Conservation (phyloP, 2,113 vertebrate genomes). For the Lutjanus erythropterus region DNA sequence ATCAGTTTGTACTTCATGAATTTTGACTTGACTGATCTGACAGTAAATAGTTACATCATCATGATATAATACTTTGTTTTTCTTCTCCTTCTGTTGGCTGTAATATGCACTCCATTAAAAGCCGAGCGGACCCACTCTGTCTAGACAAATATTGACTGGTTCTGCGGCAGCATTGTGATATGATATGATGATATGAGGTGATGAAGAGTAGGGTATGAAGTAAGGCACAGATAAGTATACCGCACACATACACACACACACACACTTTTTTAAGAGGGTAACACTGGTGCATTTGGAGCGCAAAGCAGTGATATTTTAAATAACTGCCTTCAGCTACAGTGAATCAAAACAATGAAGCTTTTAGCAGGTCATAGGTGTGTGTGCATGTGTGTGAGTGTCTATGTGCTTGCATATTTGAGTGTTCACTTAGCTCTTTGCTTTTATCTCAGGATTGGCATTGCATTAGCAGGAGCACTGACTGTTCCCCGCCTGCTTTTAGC, state of each 20-base stretch:
- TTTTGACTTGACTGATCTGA: neutral
- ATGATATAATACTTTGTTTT: neutral
- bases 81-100: neutral
- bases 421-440: constrained; percentile 61
- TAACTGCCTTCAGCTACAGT: constrained; percentile 21
- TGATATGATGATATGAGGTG: neutral
- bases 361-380: constrained; percentile 58
- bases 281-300: neutral
- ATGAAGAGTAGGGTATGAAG: constrained; percentile 17
- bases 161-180: constrained; percentile 9
- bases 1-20: neutral
- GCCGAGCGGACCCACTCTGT: constrained; percentile 9
- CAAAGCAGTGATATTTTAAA: constrained; percentile 29
- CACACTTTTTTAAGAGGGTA: neutral
- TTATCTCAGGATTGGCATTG: constrained; percentile 49
- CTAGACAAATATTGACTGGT: constrained; percentile 61
- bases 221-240: constrained; percentile 3
- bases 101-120: neutral
- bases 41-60: neutral
- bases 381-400: constrained; percentile 11
- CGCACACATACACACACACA: neutral
- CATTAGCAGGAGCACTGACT: constrained; percentile 46
- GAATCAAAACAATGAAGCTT: constrained; percentile 56
- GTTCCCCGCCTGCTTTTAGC: constrained; percentile 49
- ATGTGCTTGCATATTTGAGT: constrained; percentile 34